These are phyloP conservation scores for Drosophila multiciliata DNA, from an alignment of 2,888 invertebrate species.

Conservation along the genomic window DNA sequence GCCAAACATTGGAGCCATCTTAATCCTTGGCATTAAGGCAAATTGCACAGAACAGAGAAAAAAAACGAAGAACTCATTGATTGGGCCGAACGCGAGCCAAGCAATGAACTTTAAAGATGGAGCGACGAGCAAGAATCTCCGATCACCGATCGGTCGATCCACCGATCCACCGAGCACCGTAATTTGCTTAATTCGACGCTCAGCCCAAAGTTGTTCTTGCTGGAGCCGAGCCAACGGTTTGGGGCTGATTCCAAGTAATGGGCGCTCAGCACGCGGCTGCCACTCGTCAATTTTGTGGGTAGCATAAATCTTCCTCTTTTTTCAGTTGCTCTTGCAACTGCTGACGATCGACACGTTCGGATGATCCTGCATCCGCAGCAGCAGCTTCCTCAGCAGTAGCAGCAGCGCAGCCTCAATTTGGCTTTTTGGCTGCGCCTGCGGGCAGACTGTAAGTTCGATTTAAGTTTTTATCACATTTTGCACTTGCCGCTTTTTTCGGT, in stretches of 20 bases:
- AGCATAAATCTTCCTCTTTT: slow-evolving; percentile 1
- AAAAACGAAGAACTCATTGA: slow-evolving; percentile 24
- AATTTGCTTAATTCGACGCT: slow-evolving; percentile 83
- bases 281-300: slow-evolving; percentile 68
- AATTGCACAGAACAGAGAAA: slow-evolving; percentile 58
- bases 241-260: slow-evolving; percentile 50
- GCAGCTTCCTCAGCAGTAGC: slow-evolving; percentile 63
- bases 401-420: slow-evolving; percentile 55
- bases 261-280: slow-evolving; percentile 74
- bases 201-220: slow-evolving; percentile 48
- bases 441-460: slow-evolving; percentile 44
- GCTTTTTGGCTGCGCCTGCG: slow-evolving; percentile 45
- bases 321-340: slow-evolving; percentile 10
- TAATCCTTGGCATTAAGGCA: slow-evolving; percentile 77
- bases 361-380: slow-evolving; percentile 55
- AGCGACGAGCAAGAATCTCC: slow-evolving; percentile 24
- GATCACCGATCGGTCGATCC: slow-evolving; percentile 1
- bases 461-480: slow-evolving; percentile 58
- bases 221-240: slow-evolving; percentile 26
- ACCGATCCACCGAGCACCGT: slow-evolving; percentile 61
- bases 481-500: slow-evolving; percentile 63
- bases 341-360: slow-evolving; percentile 72
- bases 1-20: slow-evolving; percentile 46
- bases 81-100: slow-evolving; percentile 52
- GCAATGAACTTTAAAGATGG: slow-evolving; percentile 43